Percentiles rank a stretch among this genome's conserved stretches.
These are phyloP conservation scores for Cryptosula pallasiana DNA, from an alignment of 2,888 invertebrate genomes.

Conservation along the genomic window DNA sequence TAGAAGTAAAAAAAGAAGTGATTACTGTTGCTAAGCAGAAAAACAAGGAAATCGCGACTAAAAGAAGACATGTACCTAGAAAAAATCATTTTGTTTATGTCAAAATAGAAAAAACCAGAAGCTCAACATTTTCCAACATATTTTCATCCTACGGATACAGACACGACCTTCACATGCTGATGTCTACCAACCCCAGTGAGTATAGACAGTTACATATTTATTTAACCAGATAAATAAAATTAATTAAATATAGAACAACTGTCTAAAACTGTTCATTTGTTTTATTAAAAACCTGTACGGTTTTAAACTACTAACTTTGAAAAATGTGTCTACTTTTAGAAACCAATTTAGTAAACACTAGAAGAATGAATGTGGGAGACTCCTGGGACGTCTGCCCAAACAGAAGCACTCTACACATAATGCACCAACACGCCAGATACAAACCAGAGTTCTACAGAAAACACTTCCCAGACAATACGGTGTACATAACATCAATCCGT, in stretches of 20 bases:
- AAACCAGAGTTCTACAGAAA: slow-evolving; percentile 8
- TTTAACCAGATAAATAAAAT: no score
- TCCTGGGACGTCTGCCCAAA: slow-evolving; percentile 15
- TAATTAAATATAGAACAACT: no score
- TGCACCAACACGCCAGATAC: slow-evolving; percentile 1
- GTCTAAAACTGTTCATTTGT: neutral
- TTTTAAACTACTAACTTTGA: no score
- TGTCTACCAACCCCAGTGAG: neutral
- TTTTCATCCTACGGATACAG: slow-evolving; percentile 21
- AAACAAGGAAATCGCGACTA: no score
- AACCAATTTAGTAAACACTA: slow-evolving; percentile 2
- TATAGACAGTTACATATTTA: no score
- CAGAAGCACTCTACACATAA: neutral
- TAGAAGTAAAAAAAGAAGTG: no score
- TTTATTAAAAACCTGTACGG: no score
- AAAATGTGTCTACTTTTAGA: neutral
- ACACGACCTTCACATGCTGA: slow-evolving; percentile 6
- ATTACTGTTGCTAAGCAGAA: no score
- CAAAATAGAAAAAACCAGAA: slow-evolving; percentile 12
- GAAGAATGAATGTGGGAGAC: neutral
- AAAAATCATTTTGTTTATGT: slow-evolving; percentile 21
- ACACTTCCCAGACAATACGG: neutral
- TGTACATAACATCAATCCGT: neutral
- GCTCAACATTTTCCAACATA: slow-evolving; percentile 17
- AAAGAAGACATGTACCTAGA: no score